phyloP scores from a whole-genome alignment of 2,797 vertebrate genomes.

The Oophaga sylvatica region DNA sequence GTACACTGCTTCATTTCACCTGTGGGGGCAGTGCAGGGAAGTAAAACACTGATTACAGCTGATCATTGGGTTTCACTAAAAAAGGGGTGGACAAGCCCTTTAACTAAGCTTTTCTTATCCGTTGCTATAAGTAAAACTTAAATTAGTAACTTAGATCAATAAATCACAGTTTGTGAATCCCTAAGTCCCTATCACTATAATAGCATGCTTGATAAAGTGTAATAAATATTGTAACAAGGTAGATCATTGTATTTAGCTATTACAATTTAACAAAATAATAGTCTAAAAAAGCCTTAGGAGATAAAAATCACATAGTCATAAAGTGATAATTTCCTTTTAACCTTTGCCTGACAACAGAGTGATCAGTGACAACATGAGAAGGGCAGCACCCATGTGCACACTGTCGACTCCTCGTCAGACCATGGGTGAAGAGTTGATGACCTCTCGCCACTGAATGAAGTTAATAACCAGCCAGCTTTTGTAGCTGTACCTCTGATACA shows the following conservation, averaged over 20 bases:
- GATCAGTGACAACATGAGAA: background rate
- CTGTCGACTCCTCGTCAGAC: constrained; percentile 27
- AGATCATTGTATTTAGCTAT: background rate
- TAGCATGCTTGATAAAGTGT: background rate
- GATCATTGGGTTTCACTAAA: too few species aligned
- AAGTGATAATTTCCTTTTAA: constrained; percentile 41
- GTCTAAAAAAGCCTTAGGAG: background rate
- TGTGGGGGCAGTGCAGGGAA: background rate
- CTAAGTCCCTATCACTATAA: too few species aligned
- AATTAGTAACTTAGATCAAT: background rate
- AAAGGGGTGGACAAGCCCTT: background rate
- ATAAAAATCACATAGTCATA: background rate
- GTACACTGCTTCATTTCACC: background rate
- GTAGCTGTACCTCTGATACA: constrained; percentile 69
- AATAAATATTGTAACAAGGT: background rate
- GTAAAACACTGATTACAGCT: too few species aligned
- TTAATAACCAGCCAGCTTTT: constrained; percentile 53
- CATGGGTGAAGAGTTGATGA: constrained; percentile 31
- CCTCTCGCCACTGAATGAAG: constrained; percentile 53
- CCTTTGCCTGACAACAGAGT: constrained; percentile 26
- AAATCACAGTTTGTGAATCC: background rate
- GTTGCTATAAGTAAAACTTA: too few species aligned
- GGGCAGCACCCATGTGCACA: background rate
- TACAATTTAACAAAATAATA: background rate
- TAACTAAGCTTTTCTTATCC: too few species aligned